Conservation (phyloP, 1,140 invertebrate species). For the Brachionus asplanchnoidis region DNA sequence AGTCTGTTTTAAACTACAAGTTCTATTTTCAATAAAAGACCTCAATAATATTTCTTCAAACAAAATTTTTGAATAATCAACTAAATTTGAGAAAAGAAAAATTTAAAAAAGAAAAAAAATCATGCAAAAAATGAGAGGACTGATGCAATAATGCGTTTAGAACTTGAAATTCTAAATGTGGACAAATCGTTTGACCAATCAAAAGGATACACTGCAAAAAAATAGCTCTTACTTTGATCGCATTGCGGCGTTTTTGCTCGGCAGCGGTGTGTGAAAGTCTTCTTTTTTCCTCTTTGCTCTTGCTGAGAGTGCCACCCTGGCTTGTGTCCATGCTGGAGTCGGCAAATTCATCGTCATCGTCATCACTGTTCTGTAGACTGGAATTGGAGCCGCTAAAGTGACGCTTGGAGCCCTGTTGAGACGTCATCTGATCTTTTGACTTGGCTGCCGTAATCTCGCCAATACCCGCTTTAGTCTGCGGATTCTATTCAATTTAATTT, state of each 20-base stretch:
- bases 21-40: too few relatives aligned
- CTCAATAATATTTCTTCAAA: too few relatives aligned
- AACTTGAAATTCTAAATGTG: not conserved
- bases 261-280: conserved; percentile 36
- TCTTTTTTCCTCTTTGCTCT: conserved; percentile 25
- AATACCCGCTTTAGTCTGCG: not conserved
- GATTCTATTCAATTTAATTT: not conserved
- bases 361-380: conserved; percentile 34
- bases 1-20: too few relatives aligned
- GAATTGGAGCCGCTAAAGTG: conserved; percentile 36
- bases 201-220: not conserved
- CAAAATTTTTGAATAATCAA: too few relatives aligned
- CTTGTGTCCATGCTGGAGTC: not conserved
- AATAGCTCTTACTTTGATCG: conserved; percentile 18
- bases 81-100: too few relatives aligned
- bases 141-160: too few relatives aligned
- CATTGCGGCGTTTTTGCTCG: conserved; percentile 41
- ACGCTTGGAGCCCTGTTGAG: not conserved
- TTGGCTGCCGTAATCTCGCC: not conserved
- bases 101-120: too few relatives aligned
- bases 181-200: not conserved
- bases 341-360: conserved; percentile 27
- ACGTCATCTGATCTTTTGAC: not conserved
- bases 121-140: too few relatives aligned
- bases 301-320: not conserved